Conservation (phyloP, 2,113 vertebrate genomes). For the Melanotaenia duboulayi region DNA sequence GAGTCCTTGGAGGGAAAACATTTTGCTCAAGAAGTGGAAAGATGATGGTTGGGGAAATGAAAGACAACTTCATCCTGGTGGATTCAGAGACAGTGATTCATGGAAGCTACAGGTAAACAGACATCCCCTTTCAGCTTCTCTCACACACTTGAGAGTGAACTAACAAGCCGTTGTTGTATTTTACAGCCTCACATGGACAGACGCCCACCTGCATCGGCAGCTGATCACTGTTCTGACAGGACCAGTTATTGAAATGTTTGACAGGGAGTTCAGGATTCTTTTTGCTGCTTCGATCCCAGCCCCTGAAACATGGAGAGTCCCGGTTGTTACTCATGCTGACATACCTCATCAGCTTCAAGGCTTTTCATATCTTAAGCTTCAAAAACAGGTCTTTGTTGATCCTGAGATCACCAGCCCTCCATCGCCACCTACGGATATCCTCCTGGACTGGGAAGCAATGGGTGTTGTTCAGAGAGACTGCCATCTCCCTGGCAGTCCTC, state of each 20-base stretch:
- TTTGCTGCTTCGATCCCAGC: slow-evolving; percentile 78
- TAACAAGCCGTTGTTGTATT: slow-evolving; percentile 32
- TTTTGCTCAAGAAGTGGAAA: slow-evolving; percentile 83
- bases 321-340: not conserved
- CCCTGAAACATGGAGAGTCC: slow-evolving; percentile 47
- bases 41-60: slow-evolving; percentile 85
- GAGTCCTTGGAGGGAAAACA: slow-evolving; percentile 82
- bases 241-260: slow-evolving; percentile 75
- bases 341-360: slow-evolving; percentile 22
- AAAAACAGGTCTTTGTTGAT: slow-evolving; percentile 35
- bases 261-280: slow-evolving; percentile 82
- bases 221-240: slow-evolving; percentile 80
- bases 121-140: not conserved
- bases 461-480: slow-evolving; percentile 65
- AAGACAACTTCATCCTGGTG: slow-evolving; percentile 88
- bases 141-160: not conserved
- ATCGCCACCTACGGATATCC: slow-evolving; percentile 50
- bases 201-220: slow-evolving; percentile 84
- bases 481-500: not conserved
- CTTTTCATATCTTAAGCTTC: slow-evolving; percentile 4
- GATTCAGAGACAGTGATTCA: slow-evolving; percentile 86
- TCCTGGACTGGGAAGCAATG: slow-evolving; percentile 81
- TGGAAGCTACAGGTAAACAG: slow-evolving; percentile 88
- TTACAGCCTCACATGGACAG: slow-evolving; percentile 82
- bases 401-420: slow-evolving; percentile 53